Evolutionary conservation across 2,797 vertebrate genomes (phyloP), one percentile per base, ranked within the genome.

Genomic region (Cossypha niveicapilla): DNA sequence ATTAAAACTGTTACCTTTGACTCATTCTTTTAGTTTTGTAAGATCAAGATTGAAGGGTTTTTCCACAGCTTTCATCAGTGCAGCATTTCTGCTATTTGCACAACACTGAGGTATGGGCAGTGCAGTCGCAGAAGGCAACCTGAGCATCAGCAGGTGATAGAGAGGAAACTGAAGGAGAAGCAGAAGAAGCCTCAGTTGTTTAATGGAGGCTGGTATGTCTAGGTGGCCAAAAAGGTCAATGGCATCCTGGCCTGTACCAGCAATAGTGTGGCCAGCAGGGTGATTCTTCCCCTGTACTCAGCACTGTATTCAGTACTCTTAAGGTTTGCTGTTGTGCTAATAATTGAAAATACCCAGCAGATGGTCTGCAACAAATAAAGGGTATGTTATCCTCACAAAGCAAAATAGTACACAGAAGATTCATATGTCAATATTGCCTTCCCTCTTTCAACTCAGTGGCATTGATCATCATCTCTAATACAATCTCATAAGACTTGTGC

Each of bases 301-400:
- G 27, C 11, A 41, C 27, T 28, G 23, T 17, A 32, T 22, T 57
- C 35, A n/a, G 27, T 11, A 41, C 35, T 66, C 23, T 37, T 83
- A 61, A 50, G 48, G 34, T 56, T 92, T 88, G 50, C 12, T 82
- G 18, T 67, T 86, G 51, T 82, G 83, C 18, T 62, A 90, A 54
- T 37, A 86, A 58, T 62, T 58, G 58, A 84, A 94, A 92, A 79
- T 53, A 78, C 18, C 63, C 39, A 61, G 28, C 45, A 91, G 71
- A 82, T 45, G 47, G 35, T 73, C 51, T 90, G 66, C 68, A 80
- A 60, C n/a, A 90, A 91, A 86, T 71, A 86, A 73, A 94, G 72
- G 30, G 14, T 50, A 35, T 35, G 48, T 87, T 71, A 93, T 42
- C 42, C 48, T 92, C 37, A 67, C 34, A 86, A 86, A 91, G 58